A percentile compares a stretch with the other conserved stretches of the same genome.
Evolutionary conservation across 2,113 vertebrate species (phyloP).

Genomic region (Grus americana): DNA sequence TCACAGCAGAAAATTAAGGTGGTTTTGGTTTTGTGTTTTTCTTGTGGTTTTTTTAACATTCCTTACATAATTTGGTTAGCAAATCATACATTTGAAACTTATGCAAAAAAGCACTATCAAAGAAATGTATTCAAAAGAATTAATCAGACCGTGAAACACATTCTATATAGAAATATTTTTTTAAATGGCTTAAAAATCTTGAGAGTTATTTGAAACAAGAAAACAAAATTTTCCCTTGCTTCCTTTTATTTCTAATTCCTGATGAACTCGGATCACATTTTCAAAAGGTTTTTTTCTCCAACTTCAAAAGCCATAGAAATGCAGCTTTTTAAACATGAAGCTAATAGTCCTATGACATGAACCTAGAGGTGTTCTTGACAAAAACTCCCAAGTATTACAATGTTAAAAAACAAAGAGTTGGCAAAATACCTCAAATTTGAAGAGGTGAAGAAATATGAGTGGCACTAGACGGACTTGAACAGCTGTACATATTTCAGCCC

Average conservation of each 20-base stretch:
- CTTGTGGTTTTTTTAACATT: neutral
- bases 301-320: neutral
- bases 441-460: slow-evolving; percentile 51
- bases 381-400: neutral
- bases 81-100: neutral
- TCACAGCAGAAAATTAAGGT: neutral
- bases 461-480: slow-evolving; percentile 53
- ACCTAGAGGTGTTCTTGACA: neutral
- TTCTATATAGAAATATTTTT: neutral
- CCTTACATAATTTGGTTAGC: neutral
- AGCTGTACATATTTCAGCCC: slow-evolving; percentile 53
- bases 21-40: neutral
- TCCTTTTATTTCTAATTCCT: neutral
- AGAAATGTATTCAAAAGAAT: neutral
- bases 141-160: neutral
- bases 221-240: neutral
- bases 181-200: neutral
- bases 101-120: neutral
- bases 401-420: slow-evolving; percentile 20
- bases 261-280: neutral
- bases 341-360: neutral
- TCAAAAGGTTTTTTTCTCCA: neutral
- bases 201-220: neutral
- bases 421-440: slow-evolving; percentile 24
- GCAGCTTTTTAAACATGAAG: neutral